Conservation (phyloP, 2,113 vertebrate genomes). For the Pheucticus melanocephalus region DNA sequence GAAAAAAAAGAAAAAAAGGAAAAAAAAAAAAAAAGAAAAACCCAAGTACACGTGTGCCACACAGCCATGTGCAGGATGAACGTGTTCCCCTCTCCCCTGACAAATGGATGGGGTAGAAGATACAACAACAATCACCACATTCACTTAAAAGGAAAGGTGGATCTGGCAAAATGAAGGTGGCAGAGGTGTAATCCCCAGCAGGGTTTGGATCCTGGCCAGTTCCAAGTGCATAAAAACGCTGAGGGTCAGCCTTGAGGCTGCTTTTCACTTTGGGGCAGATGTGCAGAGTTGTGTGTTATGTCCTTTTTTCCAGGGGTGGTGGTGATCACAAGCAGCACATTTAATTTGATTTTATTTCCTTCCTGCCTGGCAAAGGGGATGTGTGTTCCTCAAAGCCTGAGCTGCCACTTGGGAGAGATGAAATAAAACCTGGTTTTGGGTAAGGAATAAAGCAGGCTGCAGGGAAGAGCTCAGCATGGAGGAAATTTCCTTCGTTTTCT, state of each 20-base stretch:
- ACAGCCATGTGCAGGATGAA: rapidly evolving
- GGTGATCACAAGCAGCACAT: background rate
- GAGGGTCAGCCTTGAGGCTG: background rate
- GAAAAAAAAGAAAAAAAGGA: too few relatives aligned
- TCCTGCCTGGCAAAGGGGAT: background rate
- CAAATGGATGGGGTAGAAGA: background rate
- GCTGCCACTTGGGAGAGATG: background rate
- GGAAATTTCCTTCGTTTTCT: background rate
- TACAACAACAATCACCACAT: background rate
- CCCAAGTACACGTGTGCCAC: rapidly evolving
- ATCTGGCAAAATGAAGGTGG: background rate
- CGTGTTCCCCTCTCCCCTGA: background rate
- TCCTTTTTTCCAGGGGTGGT: background rate
- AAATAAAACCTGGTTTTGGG: background rate
- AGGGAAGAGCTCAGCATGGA: background rate
- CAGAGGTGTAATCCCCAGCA: background rate
- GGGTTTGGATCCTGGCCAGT: background rate
- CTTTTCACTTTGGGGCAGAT: background rate
- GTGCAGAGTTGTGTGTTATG: background rate
- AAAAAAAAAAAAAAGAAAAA: too few relatives aligned
- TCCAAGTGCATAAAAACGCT: background rate
- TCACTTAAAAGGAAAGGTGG: background rate
- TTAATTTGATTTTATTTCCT: background rate
- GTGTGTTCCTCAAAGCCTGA: background rate
- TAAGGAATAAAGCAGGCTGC: background rate